Evolutionary conservation across 2,113 vertebrate genomes (phyloP), one percentile per base, ranked within the genome.

Genomic region (Sitta europaea): DNA sequence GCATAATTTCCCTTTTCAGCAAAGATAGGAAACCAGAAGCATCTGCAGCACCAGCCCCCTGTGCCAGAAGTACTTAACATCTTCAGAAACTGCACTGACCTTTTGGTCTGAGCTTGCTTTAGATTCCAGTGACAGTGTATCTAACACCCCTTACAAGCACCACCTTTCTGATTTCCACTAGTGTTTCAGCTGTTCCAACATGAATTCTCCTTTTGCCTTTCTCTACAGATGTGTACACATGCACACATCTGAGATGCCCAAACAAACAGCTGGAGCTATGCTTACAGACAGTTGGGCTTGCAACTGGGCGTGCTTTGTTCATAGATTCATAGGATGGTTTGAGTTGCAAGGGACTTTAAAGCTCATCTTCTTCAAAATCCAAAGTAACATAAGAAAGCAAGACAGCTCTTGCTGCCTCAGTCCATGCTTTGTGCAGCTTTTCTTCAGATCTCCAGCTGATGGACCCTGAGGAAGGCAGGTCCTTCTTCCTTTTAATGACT

Each of bases 71-170:
- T 81, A 42, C 21, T 78, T 55, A 81, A 67, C 22, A 61, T 51
- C 68, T 51, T 77, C 54, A 84, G 68, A 92, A 93, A 72, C 22
- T 42, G 11, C n/a, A 10, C 22, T 84, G 68, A 81, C 72, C 80
- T 93, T 92, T 86, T 59, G 33, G 24, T 81, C 68, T 50, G 33
- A 88, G 38, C 67, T 62, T 62, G 43, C 47, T 86, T 73, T 66
- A 63, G 31, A 36, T 62, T 43, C 29, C 18, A 67, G 47, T 55
- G 68, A 22, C 62, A 58, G 19, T 36, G 47, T 24, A 74, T 51
- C 17, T 48, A 74, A 62, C n/a, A 57, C 1, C 8, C 25, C 42
- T 72, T 24, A 28, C 7, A 61, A 2, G 17, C 24, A 45, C 8
- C 22, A 58, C 10, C 33, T 73, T 58, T 72, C 71, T 58, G 21